Percentiles rank a stretch among this genome's conserved stretches.
Evolutionary conservation across 2,888 invertebrate species (phyloP).

Genomic region (Eurytoma californica): DNA sequence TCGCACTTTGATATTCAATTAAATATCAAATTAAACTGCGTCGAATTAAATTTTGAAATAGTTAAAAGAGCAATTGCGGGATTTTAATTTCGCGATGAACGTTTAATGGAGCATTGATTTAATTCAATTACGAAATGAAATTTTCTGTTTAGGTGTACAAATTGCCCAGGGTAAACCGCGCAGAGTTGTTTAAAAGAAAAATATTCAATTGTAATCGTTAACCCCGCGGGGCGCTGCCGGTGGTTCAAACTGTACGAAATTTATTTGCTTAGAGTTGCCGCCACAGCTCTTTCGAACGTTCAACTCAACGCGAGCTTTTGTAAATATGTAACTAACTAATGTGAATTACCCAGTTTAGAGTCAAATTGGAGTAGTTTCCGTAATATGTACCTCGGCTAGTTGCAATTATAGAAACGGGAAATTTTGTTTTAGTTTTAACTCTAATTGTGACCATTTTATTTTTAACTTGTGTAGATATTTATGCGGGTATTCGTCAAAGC

Average conservation of each 20-base stretch:
- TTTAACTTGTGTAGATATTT: too few species aligned
- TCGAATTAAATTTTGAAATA: too few species aligned
- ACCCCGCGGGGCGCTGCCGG: not conserved
- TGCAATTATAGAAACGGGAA: slow-evolving; percentile 6
- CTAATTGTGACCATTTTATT: too few species aligned
- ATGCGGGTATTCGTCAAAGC: too few species aligned
- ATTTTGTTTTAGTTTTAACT: not conserved
- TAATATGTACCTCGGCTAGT: not conserved
- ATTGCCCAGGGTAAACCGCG: too few species aligned
- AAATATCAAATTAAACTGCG: too few species aligned
- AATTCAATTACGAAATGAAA: not conserved
- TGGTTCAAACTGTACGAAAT: slow-evolving; percentile 9
- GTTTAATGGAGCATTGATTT: not conserved
- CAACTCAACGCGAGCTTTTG: not conserved
- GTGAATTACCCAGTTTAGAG: slow-evolving; percentile 28
- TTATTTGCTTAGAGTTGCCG: slow-evolving; percentile 9
- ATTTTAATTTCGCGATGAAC: not conserved
- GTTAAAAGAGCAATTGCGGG: not conserved
- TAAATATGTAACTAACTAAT: slow-evolving; percentile 40
- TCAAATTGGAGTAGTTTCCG: not conserved
- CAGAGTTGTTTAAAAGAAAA: too few species aligned
- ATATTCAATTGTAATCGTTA: not conserved
- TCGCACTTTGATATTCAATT: too few species aligned
- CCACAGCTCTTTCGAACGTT: not conserved
- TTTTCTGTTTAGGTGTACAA: too few species aligned